These are phyloP conservation scores for Cheracebus regulus DNA, from an alignment of 2,797 vertebrate genomes.

Conservation along the genomic window DNA sequence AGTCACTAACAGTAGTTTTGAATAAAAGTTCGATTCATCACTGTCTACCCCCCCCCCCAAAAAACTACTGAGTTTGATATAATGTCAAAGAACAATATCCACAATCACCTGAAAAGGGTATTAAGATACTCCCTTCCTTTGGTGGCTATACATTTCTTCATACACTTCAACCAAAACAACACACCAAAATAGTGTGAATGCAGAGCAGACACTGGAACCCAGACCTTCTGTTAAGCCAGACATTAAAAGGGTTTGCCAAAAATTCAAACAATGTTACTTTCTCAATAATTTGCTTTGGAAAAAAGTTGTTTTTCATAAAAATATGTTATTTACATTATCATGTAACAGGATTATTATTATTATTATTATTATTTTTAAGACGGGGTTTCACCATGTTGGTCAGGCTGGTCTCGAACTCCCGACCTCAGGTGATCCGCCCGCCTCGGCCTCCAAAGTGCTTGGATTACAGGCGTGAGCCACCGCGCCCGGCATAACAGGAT, in stretches of 20 bases:
- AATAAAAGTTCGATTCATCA: conserved; percentile 23
- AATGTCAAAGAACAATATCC: background rate
- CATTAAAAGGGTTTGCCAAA: background rate
- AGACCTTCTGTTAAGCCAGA: background rate
- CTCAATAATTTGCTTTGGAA: background rate
- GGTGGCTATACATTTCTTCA: background rate
- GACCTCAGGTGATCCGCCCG: too few species aligned
- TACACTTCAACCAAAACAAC: background rate
- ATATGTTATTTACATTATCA: background rate
- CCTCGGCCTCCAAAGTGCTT: too few species aligned
- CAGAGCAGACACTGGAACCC: background rate
- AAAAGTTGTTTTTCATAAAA: background rate
- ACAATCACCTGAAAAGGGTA: background rate
- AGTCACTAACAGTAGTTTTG: background rate
- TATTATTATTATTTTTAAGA: too few species aligned
- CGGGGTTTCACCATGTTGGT: too few species aligned
- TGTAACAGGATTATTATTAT: background rate
- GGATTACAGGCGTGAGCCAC: too few species aligned
- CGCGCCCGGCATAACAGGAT: too few species aligned
- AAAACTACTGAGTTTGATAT: background rate
- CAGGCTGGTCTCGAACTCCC: too few species aligned
- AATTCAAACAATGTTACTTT: background rate
- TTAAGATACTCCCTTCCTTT: background rate
- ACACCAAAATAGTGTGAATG: background rate
- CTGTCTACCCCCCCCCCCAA: background rate